Percentiles rank a stretch among this genome's conserved stretches.
phyloP scores from a whole-genome alignment of 2,888 invertebrate species.

The Diachrysia chrysitis region DNA sequence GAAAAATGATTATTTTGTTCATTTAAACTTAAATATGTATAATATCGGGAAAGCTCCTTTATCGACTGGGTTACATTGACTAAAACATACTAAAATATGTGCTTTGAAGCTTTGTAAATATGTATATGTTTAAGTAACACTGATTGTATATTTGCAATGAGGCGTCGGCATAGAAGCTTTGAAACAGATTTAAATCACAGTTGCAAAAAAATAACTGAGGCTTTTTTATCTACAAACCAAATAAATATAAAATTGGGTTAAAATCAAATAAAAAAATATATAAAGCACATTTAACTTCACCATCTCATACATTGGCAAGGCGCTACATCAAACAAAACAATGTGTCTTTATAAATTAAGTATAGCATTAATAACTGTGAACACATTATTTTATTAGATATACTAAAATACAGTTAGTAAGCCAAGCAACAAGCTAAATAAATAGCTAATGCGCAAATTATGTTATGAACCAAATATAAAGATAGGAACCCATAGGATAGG shows the following conservation, averaged over 20 bases:
- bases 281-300: constrained; percentile 55
- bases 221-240: constrained; percentile 59
- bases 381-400: constrained; percentile 69
- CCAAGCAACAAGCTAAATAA: constrained; percentile 73
- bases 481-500: constrained; percentile 73
- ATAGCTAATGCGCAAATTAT: constrained; percentile 76
- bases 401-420: constrained; percentile 63
- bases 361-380: constrained; percentile 28
- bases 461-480: constrained; percentile 78
- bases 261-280: constrained; percentile 45
- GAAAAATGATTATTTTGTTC: constrained; percentile 24
- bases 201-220: constrained; percentile 54
- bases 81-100: constrained; percentile 9
- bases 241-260: constrained; percentile 48
- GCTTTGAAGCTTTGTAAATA: constrained; percentile 19
- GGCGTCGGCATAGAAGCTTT: constrained; percentile 81
- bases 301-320: constrained; percentile 56
- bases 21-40: constrained; percentile 51
- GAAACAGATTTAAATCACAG: constrained; percentile 37
- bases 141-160: constrained; percentile 53
- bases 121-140: constrained; percentile 6
- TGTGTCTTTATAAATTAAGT: constrained; percentile 25
- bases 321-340: constrained; percentile 63
- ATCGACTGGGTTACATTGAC: constrained; percentile 54
- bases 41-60: constrained; percentile 69